Evolutionary conservation across 2,797 vertebrate species (phyloP), one percentile per base, ranked within the genome.

Genomic region (Sphenopsis melanotis): DNA sequence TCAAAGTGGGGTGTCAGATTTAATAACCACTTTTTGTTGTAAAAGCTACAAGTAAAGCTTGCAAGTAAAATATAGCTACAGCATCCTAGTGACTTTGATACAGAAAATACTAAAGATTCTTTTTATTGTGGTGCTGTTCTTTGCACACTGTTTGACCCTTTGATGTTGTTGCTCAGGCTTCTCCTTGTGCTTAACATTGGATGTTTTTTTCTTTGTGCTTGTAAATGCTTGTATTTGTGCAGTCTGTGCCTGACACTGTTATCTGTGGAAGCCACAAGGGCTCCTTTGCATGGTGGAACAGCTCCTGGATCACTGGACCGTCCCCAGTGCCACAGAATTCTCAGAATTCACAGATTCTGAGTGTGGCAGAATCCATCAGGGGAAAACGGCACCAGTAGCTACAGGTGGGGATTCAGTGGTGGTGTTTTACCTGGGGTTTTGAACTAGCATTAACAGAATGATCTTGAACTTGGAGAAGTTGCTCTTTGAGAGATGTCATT

Each of bases 331-430:
- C 63, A n/a, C 36, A 14, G 64, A 49, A 49, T 49, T 49, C 24
- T 10, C 47, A 49, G 47, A 49, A 49, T 49, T 49, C 26, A 50
- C 49, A 29, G 27, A 27, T 27, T 49, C 47, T 3, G 61, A 61
- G 24, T 4, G 29, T 26, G 64, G 39, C 44, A 63, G 39, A 47
- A 49, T n/a, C 44, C 15, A 5, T 16, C 2, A 11, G 6, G 30
- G 15, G 1, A 2, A 34, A 32, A 50, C 15, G 36, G 6, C 44
- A 34, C 0, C 0, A 17, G 4, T 4, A 32, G 14, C 37, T 55
- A 2, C 6, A 39, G 29, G 9, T 41, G n/a, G 52, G 41, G 49
- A 17, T 37, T 29, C 19, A 29, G 34, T 26, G n/a, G 22, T 69
- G 36, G 2, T 63, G 26, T 66, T 94, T 61, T 27, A 66, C 30